Base-by-base conservation (phyloP, 2,888 invertebrate genomes). In the Peribatodes rhomboidaria region DNA sequence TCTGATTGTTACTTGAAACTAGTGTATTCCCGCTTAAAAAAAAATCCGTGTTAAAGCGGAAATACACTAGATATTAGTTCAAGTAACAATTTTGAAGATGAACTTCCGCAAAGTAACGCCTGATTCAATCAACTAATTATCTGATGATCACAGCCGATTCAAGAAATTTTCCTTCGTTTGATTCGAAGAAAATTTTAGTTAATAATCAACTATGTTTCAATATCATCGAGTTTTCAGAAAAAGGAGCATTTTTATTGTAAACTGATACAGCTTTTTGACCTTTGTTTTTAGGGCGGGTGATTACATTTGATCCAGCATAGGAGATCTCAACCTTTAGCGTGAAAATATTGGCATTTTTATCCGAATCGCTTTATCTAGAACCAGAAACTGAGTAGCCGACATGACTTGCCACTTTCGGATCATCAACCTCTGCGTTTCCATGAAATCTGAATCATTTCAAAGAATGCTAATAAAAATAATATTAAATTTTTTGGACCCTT, bases 391-490 rank as follows among this genome's bases (percentile, higher is more conserved):
- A 64, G 68, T 66, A 59, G 61, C 62, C 67, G 64, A 73, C 44
- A 65, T 61, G 61, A 73, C 60, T 59, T 44, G 27, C 54, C n/a
- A n/a, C 13, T 18, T 37, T 60, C 27, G 53, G 70, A 61, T 68
- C 72, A 73, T 72, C 68, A 68, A 67, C 68, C 70, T 65, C 58
- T 55, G 67, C 68, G 66, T 16, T 66, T 62, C 67, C 49, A 18
- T 18, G 64, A 62, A 68, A 53, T 22, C 46, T 72, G 75, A 79
- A 71, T 79, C 77, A 75, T 73, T 62, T 72, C 69, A 73, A 74
- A 74, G 66, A 71, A 76, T 76, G 16, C 18, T 64, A 59, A 14
- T 78, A 75, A 79, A 82, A 79, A 77, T 77, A 79, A 74, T 71
- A 72, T 61, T 60, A 22, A 41, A 58, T 64, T 63, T 65, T 49